phyloP scores from a whole-genome alignment of 2,888 invertebrate species.

The Drosophila paranaensis region DNA sequence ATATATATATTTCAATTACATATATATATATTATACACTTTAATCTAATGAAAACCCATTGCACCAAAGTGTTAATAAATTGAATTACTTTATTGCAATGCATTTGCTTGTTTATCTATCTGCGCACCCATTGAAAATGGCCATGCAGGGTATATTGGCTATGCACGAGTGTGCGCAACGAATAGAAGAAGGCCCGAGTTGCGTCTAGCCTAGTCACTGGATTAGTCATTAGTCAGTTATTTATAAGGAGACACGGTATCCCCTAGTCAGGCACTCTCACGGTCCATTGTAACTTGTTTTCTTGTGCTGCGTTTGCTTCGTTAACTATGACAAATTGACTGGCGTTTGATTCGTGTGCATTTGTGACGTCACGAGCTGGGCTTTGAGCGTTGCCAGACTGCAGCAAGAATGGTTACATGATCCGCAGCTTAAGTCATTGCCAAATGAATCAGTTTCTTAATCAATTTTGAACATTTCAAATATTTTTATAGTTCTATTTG shows the following conservation, averaged over 20 bases:
- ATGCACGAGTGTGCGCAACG: too few relatives aligned
- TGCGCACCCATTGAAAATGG: not conserved
- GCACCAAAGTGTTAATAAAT: constrained; percentile 8
- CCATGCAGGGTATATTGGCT: not conserved
- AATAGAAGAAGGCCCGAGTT: not conserved
- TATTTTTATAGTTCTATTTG: not conserved
- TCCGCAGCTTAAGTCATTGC: not conserved
- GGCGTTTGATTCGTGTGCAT: not conserved
- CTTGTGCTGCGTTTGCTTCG: not conserved
- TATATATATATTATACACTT: constrained; percentile 4
- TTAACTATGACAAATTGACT: constrained; percentile 2
- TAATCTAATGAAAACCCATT: constrained; percentile 3
- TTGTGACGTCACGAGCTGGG: not conserved
- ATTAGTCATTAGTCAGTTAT: too few relatives aligned
- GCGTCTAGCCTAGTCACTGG: not conserved
- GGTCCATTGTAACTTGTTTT: not conserved
- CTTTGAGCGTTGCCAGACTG: not conserved
- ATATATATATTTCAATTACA: not conserved
- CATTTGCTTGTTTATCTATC: not conserved
- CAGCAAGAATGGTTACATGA: not conserved
- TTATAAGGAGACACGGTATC: not conserved
- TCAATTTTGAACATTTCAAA: not conserved
- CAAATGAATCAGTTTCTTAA: not conserved
- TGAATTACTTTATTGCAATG: constrained; percentile 8
- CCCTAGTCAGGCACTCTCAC: not conserved